Evolutionary conservation across 2,113 vertebrate species (phyloP), one percentile per base, ranked within the genome.

Genomic region (Carassius gibelio): DNA sequence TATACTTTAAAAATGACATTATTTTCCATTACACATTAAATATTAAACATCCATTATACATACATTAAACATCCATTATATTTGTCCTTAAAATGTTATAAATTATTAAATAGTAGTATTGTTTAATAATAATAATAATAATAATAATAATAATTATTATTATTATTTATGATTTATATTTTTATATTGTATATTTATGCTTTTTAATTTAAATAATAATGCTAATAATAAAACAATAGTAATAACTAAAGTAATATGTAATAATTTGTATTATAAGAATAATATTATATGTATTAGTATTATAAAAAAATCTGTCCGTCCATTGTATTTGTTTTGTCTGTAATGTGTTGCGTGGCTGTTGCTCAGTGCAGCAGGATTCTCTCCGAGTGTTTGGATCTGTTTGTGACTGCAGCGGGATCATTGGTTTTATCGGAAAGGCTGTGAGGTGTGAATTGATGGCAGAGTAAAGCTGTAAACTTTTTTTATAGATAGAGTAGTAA

Each of bases 401-500:
- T 52, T 81, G 17, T n/a, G 42, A 81, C 80, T 30, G 79, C 42
- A 50, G 23, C 10, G 11, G 42, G 62, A 81, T 81, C 79, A 81
- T 66, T 81, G 61, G 45, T 69, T 81, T 81, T 69, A 81, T 81
- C 23, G 42, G 62, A 34, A 57, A 76, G 45, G 7, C 45, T 69
- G 62, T 21, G 62, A 17, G 14, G 52, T 79, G 34, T 30, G 36
- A 80, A 87, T 52, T 64, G 83, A 89, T 82, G 87, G 85, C 82
- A 57, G 38, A 61, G 61, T n/a, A 15, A 52, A 45, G 75, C 34
- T 50, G 30, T 86, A 66, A 90, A 86, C 59, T n/a, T 83, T 81
- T 30, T 89, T 88, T 92, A 91, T 93, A 89, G 90, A 91, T 88
- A 82, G 82, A 86, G 82, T 89, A 84, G 89, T 94, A 92, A 92